Base-by-base conservation (phyloP, 2,113 vertebrate genomes). In the Epinephelus lanceolatus region DNA sequence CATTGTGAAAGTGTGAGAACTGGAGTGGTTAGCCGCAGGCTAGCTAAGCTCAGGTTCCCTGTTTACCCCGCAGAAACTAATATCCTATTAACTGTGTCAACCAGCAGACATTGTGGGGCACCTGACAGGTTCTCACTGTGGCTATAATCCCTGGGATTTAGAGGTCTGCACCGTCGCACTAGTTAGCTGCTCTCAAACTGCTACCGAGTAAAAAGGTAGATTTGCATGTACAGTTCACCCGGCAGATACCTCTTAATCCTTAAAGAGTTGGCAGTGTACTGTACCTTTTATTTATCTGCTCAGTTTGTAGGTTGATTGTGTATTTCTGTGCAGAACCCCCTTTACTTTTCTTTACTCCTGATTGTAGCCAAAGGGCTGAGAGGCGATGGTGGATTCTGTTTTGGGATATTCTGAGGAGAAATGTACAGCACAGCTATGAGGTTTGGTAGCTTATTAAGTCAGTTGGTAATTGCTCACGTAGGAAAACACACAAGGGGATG, bases 141-240 rank as follows among this genome's bases (percentile, higher is more conserved):
- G 17, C 75, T 86, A 33, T 92, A 91, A 94, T 91, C 87, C 37
- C 14, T 57, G 14, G 73, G 90, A 88, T 88, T 92, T 86, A 79
- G 66, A 80, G 45, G 57, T 63, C 62, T 74, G 73, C 73, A 65
- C 71, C 59, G 19, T 55, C 83, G 53, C 72, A 73, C 61, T 61
- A 72, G 65, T 81, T 78, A 79, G 37, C 76, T 47, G 17, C 47
- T 61, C 71, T 89, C 51, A 76, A 72, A 42, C 12, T 6, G 53
- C 76, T 13, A 47, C 71, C 3, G 25, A 37, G 14, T 66, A 53
- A 17, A 37, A 23, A 55, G 42, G 62, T 25, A 62, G 37, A 71
- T 42, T 78, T 80, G 2, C 11, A 45, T 47, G 12, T 75, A 25
- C 30, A 51, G 23, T 53, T 23, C 15, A 49, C 30, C 33, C 5